Evolutionary conservation across 2,888 invertebrate genomes (phyloP), one percentile per base, ranked within the genome.

Genomic region (Lacanobia wlatinum): DNA sequence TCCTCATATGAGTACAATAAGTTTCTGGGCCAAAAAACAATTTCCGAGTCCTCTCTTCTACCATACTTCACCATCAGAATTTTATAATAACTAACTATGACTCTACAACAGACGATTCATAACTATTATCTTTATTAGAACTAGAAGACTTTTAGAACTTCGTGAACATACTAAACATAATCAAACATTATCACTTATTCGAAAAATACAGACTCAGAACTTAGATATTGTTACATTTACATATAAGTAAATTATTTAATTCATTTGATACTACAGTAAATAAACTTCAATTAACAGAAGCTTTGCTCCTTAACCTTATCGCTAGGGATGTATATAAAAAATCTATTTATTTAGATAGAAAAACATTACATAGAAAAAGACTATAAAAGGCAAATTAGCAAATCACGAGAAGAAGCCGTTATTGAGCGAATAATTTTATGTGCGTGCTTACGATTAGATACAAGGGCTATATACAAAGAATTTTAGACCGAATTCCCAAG

Each of bases 321-420:
- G 21, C 84, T 90, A 88, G 48, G 70, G 74, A 84, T 87, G 88
- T 91, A 92, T 94, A 94, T 93, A 93, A 93, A 94, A 94, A 91
- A 85, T 89, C 86, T 90, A 91, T 89, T 89, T 80, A 85, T 91
- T 91, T 91, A 91, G 88, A 85, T 87, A 87, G 87, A 85, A 83
- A 90, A 92, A 90, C 84, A 86, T 89, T 90, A 89, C 86, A 90
- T 93, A 92, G 90, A 92, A 93, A 91, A 93, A 92, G 90, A 90
- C 82, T 88, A 91, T 92, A 92, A 89, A 95, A 95, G 95, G 94
- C 94, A 91, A 94, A 94, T 85, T 83, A 92, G 95, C 95, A 95
- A 96, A 94, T 95, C 94, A 96, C 95, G 89, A 93, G 91, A 92
- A 88, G 84, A 95, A 95, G 95, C 89, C 92, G 89, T 89, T 90